These are phyloP conservation scores for Podarcis raffonei DNA, from an alignment of 2,113 vertebrate genomes.

Conservation along the genomic window DNA sequence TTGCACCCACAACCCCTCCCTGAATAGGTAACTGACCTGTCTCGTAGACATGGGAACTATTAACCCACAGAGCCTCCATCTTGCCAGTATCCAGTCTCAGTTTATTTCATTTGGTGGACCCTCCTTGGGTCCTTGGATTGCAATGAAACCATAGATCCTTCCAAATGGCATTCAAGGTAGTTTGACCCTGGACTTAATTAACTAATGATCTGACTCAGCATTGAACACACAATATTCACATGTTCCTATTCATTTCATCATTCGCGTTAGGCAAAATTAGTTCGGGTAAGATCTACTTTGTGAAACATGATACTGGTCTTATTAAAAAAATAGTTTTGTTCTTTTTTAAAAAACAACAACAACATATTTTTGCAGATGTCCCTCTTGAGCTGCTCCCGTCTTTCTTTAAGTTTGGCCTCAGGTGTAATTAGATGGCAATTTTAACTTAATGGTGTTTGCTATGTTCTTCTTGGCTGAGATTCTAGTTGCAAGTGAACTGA, in stretches of 20 bases:
- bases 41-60: too few species aligned
- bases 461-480: not conserved
- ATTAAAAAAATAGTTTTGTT: too few species aligned
- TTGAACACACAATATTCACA: not conserved
- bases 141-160: conserved; percentile 6
- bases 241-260: not conserved
- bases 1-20: too few species aligned
- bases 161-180: not conserved
- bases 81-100: too few species aligned
- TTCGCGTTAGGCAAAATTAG: not conserved
- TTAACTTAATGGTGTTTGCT: not conserved
- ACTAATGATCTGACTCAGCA: not conserved
- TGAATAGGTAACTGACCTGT: too few species aligned
- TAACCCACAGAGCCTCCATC: too few species aligned
- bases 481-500: not conserved
- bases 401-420: not conserved
- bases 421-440: not conserved
- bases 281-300: not conserved
- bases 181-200: too few species aligned
- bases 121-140: conserved; percentile 27
- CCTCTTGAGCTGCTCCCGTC: not conserved
- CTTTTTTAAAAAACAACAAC: too few species aligned
- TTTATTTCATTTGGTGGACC: not conserved
- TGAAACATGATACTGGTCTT: not conserved
- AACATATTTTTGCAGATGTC: not conserved